Evolutionary conservation across 2,888 invertebrate species (phyloP), one percentile per base, ranked within the genome.

Genomic region (Microctonus hyperodae): DNA sequence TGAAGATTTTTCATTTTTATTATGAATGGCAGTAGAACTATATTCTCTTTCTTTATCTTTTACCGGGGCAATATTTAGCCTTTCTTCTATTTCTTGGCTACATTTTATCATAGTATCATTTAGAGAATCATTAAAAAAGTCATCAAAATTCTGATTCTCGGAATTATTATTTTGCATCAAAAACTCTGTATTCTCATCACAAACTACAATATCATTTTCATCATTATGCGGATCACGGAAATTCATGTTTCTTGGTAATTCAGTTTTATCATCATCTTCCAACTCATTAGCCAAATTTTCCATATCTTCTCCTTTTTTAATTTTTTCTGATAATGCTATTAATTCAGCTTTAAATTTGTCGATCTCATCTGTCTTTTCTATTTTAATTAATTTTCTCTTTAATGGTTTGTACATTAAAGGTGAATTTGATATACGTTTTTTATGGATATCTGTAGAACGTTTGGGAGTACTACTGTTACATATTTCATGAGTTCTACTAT

Each of bases 41-140:
- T 4, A 9, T 9, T 13, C 1, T 20, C 11, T 55, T 23, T 25
- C 7, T 13, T 22, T 53, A 22, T 40, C 3, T 5, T 31, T 28
- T 9, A 13, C 31, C 23, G 65, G 60, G 11, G 33, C 70, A 11
- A 76, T 68, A 6, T 72, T 74, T 11, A 79, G 65, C 60, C 74
- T 79, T 22, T 74, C 73, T 35, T 80, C 80, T 10, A 80, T 69
- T 60, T 80, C 80, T 35, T 80, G 80, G 60, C 79, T 80, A 53
- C 80, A 80, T 35, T 70, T 76, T 6, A 77, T 73, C 77, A 80
- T 78, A 10, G 72, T 78, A 5, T 80, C 77, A 44, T 65, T 65
- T 16, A 78, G 68, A 0, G 78, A 76, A 64, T 79, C 79, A 61
- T 80, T 79, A 50, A 80, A 79, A 10, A 79, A 65, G 16, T 80